Evolutionary conservation across 2,113 vertebrate genomes (phyloP).

Genomic region (Dasypus novemcinctus): DNA sequence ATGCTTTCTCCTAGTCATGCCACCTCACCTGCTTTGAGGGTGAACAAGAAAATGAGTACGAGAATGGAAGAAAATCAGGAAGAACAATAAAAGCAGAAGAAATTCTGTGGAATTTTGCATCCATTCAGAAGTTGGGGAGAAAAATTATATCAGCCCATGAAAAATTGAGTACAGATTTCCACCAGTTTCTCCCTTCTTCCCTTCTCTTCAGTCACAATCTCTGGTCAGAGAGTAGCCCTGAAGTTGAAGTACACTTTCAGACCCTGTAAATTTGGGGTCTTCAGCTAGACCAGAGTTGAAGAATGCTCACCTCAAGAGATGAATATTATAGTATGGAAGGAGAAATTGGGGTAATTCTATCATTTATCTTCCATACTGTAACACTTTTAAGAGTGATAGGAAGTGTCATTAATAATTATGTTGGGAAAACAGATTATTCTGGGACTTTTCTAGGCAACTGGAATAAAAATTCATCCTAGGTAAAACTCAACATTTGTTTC

Average conservation of each 20-base stretch:
- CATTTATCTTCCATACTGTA: not conserved
- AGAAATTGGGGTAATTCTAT: not conserved
- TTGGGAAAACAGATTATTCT: not conserved
- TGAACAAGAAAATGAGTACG: not conserved
- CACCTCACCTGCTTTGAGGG: not conserved
- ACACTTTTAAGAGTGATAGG: not conserved
- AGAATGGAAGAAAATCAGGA: not conserved
- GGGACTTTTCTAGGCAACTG: not conserved
- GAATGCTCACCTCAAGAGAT: not conserved
- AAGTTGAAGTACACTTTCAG: not conserved
- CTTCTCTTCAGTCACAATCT: not conserved
- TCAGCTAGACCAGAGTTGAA: not conserved
- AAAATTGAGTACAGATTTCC: not conserved
- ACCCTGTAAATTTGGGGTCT: not conserved
- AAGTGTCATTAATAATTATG: not conserved
- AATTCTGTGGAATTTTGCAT: not conserved
- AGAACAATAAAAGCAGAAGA: not conserved
- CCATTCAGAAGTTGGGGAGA: not conserved
- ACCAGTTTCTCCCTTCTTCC: not conserved
- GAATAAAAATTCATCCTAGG: fast-evolving
- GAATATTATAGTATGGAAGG: not conserved
- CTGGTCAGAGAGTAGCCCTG: not conserved
- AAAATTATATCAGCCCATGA: not conserved
- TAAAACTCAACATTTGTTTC: not conserved
- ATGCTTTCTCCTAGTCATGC: not conserved